phyloP scores from a whole-genome alignment of 2,797 vertebrate species.

The Lycodopsis pacificus region DNA sequence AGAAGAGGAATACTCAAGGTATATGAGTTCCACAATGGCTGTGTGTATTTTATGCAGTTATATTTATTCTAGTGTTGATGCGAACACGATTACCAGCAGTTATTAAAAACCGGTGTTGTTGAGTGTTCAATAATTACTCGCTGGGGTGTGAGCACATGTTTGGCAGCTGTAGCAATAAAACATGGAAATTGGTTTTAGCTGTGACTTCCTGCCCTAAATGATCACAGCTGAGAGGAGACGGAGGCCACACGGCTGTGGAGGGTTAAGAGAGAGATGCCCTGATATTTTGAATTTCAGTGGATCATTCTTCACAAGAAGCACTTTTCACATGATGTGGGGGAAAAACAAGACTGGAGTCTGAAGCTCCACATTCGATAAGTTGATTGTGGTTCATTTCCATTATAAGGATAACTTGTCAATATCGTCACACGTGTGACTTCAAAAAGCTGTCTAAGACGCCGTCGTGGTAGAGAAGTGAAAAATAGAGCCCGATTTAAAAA shows the following conservation, averaged over 20 bases:
- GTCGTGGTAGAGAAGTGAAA: neutral
- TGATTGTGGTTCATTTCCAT: neutral
- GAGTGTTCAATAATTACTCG: slow-evolving; percentile 9
- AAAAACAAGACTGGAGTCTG: neutral
- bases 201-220: neutral
- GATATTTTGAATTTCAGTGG: slow-evolving; percentile 52
- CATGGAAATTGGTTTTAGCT: neutral
- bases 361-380: neutral
- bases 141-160: slow-evolving; percentile 12
- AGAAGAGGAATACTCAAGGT: slow-evolving; percentile 1
- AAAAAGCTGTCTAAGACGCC: neutral
- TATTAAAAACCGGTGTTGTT: neutral
- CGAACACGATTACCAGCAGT: neutral
- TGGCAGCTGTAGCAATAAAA: slow-evolving; percentile 30
- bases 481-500: neutral
- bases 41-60: neutral
- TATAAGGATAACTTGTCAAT: neutral
- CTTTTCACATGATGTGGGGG: slow-evolving; percentile 53
- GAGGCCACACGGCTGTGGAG: slow-evolving; percentile 28
- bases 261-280: slow-evolving; percentile 49
- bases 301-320: slow-evolving; percentile 64
- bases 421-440: neutral
- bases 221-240: slow-evolving; percentile 28
- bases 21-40: neutral
- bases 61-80: neutral